phyloP scores from a whole-genome alignment of 2,888 invertebrate genomes.

The Suillia variegata region DNA sequence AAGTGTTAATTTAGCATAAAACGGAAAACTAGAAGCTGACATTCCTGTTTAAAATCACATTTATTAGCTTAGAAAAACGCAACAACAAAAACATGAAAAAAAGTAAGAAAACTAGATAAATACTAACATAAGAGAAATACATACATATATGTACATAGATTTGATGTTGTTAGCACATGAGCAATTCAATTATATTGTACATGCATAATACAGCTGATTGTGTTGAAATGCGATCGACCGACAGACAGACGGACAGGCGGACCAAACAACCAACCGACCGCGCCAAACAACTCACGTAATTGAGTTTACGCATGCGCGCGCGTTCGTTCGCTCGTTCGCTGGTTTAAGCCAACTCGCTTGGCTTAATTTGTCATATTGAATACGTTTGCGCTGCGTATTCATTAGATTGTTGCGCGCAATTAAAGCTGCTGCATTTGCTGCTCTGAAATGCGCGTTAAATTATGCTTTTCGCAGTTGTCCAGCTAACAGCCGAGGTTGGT shows the following conservation, averaged over 20 bases:
- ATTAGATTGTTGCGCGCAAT: constrained; percentile 4
- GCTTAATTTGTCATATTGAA: constrained; percentile 30
- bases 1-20: constrained; percentile 20
- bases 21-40: constrained; percentile 9
- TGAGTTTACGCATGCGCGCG: constrained; percentile 4
- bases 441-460: background rate
- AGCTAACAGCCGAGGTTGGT: constrained; percentile 9
- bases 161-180: constrained; percentile 6
- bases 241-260: background rate
- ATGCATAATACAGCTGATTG: background rate
- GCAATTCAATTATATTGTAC: too few species aligned
- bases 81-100: too few species aligned
- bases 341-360: constrained; percentile 15
- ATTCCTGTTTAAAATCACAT: constrained; percentile 18
- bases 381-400: constrained; percentile 15
- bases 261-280: too few species aligned
- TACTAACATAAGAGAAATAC: too few species aligned
- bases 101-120: too few species aligned
- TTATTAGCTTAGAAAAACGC: constrained; percentile 10
- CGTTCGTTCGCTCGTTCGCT: constrained; percentile 5
- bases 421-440: background rate
- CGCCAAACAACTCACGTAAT: too few species aligned
- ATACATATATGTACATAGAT: too few species aligned
- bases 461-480: constrained; percentile 33
- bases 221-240: background rate